Conservation (phyloP, 2,888 invertebrate species). For the Heliconius erato region DNA sequence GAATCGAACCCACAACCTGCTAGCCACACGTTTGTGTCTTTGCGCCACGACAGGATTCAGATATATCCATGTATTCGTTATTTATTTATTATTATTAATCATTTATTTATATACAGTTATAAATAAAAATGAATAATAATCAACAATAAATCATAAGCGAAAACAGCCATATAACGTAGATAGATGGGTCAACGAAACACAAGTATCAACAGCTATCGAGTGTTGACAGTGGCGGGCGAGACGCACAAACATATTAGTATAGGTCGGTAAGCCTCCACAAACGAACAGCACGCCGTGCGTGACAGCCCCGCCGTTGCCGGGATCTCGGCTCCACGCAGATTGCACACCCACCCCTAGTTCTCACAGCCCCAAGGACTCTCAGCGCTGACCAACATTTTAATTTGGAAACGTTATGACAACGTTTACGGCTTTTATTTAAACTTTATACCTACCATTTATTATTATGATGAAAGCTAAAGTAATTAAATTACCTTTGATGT, state of each 20-base stretch:
- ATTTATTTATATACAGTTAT: too few relatives aligned
- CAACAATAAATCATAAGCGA: background rate
- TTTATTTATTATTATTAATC: too few relatives aligned
- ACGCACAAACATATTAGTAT: slow-evolving; percentile 80
- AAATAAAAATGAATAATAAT: background rate
- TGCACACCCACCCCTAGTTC: slow-evolving; percentile 59
- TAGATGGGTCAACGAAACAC: slow-evolving; percentile 17
- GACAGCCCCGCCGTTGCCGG: slow-evolving; percentile 68
- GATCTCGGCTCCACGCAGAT: slow-evolving; percentile 68
- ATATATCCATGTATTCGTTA: too few relatives aligned
- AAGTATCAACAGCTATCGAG: slow-evolving; percentile 28
- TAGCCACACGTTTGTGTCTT: too few relatives aligned
- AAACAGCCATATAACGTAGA: background rate
- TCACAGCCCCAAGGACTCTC: slow-evolving; percentile 51
- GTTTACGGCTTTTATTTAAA: slow-evolving; percentile 13
- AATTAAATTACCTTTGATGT: slow-evolving; percentile 20
- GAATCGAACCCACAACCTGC: too few relatives aligned
- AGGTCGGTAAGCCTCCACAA: slow-evolving; percentile 77
- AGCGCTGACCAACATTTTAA: slow-evolving; percentile 36
- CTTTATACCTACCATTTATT: slow-evolving; percentile 16
- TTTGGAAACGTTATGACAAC: slow-evolving; percentile 27
- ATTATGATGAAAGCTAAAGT: slow-evolving; percentile 15
- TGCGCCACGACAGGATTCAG: too few relatives aligned
- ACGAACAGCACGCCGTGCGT: slow-evolving; percentile 75
- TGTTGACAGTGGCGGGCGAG: slow-evolving; percentile 63